A percentile compares a stretch with the other conserved stretches of the same genome.
Conservation (phyloP, 64 coral and sea anemone genomes). For the Dendrophyllia cribrosa region DNA sequence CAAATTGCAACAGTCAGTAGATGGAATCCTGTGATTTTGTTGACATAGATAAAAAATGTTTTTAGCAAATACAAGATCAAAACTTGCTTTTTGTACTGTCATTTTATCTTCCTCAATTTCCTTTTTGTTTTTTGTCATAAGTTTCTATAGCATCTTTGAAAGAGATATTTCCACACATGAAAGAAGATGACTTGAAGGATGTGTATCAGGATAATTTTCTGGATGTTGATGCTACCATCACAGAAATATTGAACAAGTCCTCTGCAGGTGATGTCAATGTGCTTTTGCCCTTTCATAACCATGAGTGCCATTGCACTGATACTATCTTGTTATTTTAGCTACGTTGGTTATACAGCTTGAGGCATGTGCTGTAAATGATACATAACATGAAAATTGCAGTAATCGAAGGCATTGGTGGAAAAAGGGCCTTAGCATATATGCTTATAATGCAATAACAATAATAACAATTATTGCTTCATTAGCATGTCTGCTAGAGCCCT, state of each 20-base stretch:
- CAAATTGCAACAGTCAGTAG: neutral
- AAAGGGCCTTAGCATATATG: too few relatives aligned
- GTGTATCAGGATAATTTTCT: slow-evolving; percentile 49
- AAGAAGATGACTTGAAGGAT: slow-evolving; percentile 38
- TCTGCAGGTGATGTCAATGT: slow-evolving; percentile 27
- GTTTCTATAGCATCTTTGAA: slow-evolving; percentile 55
- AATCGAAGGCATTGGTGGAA: too few relatives aligned
- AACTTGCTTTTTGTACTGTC: neutral
- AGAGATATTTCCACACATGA: slow-evolving; percentile 52
- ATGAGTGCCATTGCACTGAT: neutral
- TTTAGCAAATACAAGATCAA: too few relatives aligned
- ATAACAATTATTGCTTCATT: too few relatives aligned
- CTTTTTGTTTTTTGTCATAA: slow-evolving; percentile 23
- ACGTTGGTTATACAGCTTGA: too few relatives aligned
- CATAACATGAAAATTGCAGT: too few relatives aligned
- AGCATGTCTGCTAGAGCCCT: too few relatives aligned
- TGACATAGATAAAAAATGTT: too few relatives aligned
- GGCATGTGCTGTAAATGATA: too few relatives aligned
- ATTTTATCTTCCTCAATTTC: neutral
- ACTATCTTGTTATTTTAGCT: neutral
- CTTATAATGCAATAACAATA: too few relatives aligned
- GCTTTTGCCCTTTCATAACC: slow-evolving; percentile 8
- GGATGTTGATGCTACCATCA: slow-evolving; percentile 34
- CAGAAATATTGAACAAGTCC: slow-evolving; percentile 43
- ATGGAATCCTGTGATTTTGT: too few relatives aligned